Evolutionary conservation across 2,113 vertebrate genomes (phyloP), one percentile per base, ranked within the genome.

Genomic region (Emydocephalus ijimae): DNA sequence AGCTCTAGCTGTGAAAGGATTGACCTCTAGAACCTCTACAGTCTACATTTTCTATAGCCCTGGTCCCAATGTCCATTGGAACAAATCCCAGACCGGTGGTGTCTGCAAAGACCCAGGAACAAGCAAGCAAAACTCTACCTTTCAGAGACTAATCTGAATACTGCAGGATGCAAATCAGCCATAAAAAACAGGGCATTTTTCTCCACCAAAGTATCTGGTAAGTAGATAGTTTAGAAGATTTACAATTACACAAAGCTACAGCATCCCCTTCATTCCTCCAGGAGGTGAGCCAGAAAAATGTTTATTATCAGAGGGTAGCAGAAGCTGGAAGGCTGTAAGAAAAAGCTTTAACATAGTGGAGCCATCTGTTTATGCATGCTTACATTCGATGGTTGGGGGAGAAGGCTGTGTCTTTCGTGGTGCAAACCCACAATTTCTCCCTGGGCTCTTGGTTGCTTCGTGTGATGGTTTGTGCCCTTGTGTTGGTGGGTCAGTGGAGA

Each of bases 261-360:
- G 81, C 91, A 93, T 91, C 91, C 88, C 94, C 89, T 45, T 86
- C 56, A 88, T 94, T 96, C 95, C 90, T 64, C 92, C 92, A 57
- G 85, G 91, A 94, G 93, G 85, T 91, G 95, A 97, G 95, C 91
- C 93, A 96, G 96, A 93, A 94, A 92, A 97, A 95, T 94, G 95
- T 96, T 97, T 94, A 95, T 94, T 57, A 23, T 94, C 29, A 91
- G 93, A 96, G 92, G 95, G 95, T 95, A 95, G 95, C 96, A 97
- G 94, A 94, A 95, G 94, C 94, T 93, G 88, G 95, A 96, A 96
- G 45, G 39, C 89, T 95, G 94, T 96, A 24, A 69, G n/a, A 69
- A 96, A 95, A 85, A 92, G 95, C 94, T 91, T 92, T 87, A 93
- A 89, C 93, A 93, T 94, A 89, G 43, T 90, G 89, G 9, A 93